These are phyloP conservation scores for Ectropis grisescens DNA, from an alignment of 1,140 invertebrate genomes.

Conservation along the genomic window DNA sequence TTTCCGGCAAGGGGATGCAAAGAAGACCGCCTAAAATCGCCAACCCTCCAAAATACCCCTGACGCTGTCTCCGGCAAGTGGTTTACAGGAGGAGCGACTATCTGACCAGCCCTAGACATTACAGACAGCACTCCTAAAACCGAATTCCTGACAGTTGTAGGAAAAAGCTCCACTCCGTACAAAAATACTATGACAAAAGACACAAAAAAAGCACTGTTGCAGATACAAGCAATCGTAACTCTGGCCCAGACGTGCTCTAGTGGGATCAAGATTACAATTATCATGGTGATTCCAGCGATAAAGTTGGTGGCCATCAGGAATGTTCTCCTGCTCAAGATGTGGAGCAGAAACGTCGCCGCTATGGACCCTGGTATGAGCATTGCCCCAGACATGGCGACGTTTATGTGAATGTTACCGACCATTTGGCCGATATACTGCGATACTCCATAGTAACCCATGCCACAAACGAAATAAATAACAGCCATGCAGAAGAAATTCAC, in stretches of 20 bases:
- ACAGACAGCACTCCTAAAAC: conserved; percentile 69
- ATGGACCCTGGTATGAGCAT: conserved; percentile 76
- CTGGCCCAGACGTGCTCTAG: conserved; percentile 19
- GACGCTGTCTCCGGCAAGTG: conserved; percentile 60
- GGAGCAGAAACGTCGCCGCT: conserved; percentile 74
- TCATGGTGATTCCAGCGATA: conserved; percentile 71
- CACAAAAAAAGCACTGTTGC: conserved; percentile 68
- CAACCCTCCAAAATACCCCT: conserved; percentile 75
- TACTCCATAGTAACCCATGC: conserved; percentile 81
- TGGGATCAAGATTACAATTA: conserved; percentile 70
- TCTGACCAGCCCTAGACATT: conserved; percentile 67
- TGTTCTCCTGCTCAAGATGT: conserved; percentile 71
- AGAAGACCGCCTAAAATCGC: conserved; percentile 73
- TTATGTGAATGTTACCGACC: conserved; percentile 78
- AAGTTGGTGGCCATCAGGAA: conserved; percentile 73
- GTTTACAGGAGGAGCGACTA: conserved; percentile 62
- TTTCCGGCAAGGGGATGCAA: conserved; percentile 71
- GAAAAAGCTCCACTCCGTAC: conserved; percentile 71
- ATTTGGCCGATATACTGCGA: conserved; percentile 79
- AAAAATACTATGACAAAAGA: conserved; percentile 71
- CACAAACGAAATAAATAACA: conserved; percentile 77
- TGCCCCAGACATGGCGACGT: conserved; percentile 76
- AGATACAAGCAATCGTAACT: conserved; percentile 67
- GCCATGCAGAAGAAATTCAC: conserved; percentile 66
- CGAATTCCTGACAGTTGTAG: conserved; percentile 70